Percentiles rank a stretch among this genome's conserved stretches.
Conservation (phyloP, 2,113 vertebrate genomes). For the Laterallus jamaicensis region DNA sequence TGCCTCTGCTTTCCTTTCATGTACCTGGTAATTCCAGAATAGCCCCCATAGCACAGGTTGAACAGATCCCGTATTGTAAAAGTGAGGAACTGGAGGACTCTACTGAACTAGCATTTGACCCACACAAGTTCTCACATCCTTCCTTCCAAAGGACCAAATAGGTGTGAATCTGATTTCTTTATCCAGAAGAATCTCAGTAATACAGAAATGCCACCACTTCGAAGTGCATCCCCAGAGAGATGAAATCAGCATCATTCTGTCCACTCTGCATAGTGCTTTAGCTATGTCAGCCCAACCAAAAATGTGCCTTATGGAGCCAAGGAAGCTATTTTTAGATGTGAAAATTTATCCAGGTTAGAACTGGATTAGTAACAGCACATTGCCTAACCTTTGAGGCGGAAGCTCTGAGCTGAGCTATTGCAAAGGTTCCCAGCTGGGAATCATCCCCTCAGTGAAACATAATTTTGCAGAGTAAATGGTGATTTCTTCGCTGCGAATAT, state of each 20-base stretch:
- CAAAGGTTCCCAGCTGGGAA: conserved; percentile 34
- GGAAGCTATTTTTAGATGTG: conserved; percentile 49
- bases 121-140: not conserved
- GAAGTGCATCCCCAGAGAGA: not conserved
- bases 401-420: conserved; percentile 17
- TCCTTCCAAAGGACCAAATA: not conserved
- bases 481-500: not conserved
- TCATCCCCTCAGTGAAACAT: not conserved
- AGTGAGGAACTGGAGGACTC: not conserved
- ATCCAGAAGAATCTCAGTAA: not conserved
- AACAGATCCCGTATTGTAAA: not conserved
- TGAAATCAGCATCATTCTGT: not conserved
- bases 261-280: not conserved
- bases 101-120: not conserved
- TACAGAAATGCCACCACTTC: not conserved
- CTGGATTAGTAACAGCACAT: conserved; percentile 55
- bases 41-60: not conserved
- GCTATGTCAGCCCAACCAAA: not conserved
- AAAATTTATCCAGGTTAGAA: conserved; percentile 50
- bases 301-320: not conserved
- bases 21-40: not conserved
- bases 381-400: conserved; percentile 13
- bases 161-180: not conserved
- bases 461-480: not conserved
- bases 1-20: not conserved